Evolutionary conservation across 2,888 invertebrate genomes (phyloP).

Genomic region (Oligia latruncula): DNA sequence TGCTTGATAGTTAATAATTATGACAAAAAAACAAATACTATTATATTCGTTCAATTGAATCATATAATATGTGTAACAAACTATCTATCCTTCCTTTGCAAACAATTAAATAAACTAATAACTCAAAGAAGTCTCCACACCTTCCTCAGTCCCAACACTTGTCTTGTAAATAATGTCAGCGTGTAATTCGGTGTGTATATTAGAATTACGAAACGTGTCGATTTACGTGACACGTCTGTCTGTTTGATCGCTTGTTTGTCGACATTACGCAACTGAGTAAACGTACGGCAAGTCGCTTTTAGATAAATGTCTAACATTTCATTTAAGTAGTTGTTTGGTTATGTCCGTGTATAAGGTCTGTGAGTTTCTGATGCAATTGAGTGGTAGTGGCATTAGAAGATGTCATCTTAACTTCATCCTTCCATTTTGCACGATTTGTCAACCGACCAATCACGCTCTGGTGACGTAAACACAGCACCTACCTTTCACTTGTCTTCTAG

Average conservation of each 20-base stretch:
- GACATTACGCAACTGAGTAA: slow-evolving; percentile 59
- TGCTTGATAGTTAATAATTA: no score
- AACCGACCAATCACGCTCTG: neutral
- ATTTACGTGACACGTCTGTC: slow-evolving; percentile 70
- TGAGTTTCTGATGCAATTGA: slow-evolving; percentile 17
- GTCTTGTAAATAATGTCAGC: slow-evolving; percentile 68
- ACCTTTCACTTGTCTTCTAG: slow-evolving; percentile 2
- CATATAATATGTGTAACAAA: no score
- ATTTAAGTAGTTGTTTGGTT: slow-evolving; percentile 35
- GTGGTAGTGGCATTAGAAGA: neutral
- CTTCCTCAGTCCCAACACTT: slow-evolving; percentile 54
- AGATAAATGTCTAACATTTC: slow-evolving; percentile 54
- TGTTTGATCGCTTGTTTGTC: slow-evolving; percentile 60
- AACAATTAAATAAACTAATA: neutral
- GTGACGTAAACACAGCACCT: neutral
- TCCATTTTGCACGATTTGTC: neutral
- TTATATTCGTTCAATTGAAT: no score
- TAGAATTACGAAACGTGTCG: slow-evolving; percentile 73
- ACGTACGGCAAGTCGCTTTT: slow-evolving; percentile 40
- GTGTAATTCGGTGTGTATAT: slow-evolving; percentile 79
- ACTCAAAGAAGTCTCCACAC: slow-evolving; percentile 54
- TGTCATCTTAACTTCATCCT: neutral
- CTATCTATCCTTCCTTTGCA: neutral
- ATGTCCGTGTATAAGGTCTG: slow-evolving; percentile 15
- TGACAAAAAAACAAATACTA: no score